Conservation (phyloP, 92 coral and sea anemone species). For the Scolanthus callimorphus region DNA sequence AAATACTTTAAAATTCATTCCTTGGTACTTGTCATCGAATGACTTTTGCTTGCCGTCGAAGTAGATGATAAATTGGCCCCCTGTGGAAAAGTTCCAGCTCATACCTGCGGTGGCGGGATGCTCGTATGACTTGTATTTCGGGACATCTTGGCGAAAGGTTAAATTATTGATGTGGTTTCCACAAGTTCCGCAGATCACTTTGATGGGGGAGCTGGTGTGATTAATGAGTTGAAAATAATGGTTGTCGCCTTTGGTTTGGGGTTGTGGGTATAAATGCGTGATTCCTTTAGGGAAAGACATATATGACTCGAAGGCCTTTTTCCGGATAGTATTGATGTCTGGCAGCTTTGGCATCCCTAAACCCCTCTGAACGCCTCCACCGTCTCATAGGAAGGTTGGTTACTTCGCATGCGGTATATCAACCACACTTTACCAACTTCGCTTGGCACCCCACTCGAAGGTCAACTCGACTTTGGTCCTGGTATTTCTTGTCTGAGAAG, state of each 20-base stretch:
- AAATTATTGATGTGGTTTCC: conserved; percentile 10
- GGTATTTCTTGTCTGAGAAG: conserved; percentile 15
- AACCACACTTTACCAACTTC: conserved; percentile 29
- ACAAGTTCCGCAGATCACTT: conserved; percentile 31
- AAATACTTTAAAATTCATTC: conserved; percentile 3
- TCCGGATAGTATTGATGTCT: conserved; percentile 3
- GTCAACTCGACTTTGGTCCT: too few relatives aligned
- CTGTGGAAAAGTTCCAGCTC: conserved; percentile 20
- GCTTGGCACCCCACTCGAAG: conserved; percentile 24
- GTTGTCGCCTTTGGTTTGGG: not conserved
- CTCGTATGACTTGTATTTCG: conserved; percentile 12
- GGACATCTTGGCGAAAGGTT: conserved; percentile 17
- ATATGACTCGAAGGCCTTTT: too few relatives aligned
- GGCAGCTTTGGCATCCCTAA: conserved; percentile 13
- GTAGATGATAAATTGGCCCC: conserved; percentile 22
- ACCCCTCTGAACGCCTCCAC: conserved; percentile 23
- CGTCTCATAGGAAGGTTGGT: not conserved
- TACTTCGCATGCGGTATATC: conserved; percentile 13
- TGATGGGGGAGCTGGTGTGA: conserved; percentile 23
- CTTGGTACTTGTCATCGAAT: not conserved
- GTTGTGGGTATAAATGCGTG: not conserved
- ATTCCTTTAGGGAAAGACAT: too few relatives aligned
- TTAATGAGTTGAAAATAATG: conserved; percentile 17
- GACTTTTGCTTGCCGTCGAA: conserved; percentile 4
- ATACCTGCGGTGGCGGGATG: not conserved